These are phyloP conservation scores for Lydus trimaculatus DNA, from an alignment of 2,888 invertebrate genomes.

Conservation along the genomic window DNA sequence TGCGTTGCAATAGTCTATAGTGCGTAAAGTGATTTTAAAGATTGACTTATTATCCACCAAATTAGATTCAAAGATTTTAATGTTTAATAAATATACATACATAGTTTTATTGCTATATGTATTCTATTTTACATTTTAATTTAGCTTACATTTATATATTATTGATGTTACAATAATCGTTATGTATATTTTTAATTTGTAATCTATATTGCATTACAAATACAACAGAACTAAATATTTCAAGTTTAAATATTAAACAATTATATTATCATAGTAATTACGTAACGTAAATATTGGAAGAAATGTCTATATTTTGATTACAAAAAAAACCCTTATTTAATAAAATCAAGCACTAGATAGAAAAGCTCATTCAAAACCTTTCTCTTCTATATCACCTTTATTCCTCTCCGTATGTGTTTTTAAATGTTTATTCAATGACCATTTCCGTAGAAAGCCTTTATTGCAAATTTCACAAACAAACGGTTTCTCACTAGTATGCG, in stretches of 20 bases:
- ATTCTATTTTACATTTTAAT: neutral
- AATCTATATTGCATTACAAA: no score
- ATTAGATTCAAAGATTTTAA: neutral
- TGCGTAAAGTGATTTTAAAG: neutral
- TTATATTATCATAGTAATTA: neutral
- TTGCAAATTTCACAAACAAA: neutral
- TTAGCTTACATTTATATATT: neutral
- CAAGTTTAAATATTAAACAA: slow-evolving; percentile 2
- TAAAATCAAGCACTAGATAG: no score
- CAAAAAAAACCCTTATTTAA: no score
- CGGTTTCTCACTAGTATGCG: neutral
- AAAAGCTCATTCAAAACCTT: neutral
- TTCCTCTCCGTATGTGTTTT: neutral
- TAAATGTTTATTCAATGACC: neutral
- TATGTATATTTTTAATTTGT: neutral
- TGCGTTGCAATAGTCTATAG: no score
- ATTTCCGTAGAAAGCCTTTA: neutral
- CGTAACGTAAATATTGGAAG: neutral
- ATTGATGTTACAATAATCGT: neutral
- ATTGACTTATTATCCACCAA: neutral
- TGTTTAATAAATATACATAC: neutral
- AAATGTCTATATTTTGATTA: no score
- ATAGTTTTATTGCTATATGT: neutral
- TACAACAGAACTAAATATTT: neutral
- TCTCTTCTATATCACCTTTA: neutral